These are phyloP conservation scores for Poeciliopsis turrubarensis DNA, from an alignment of 2,113 vertebrate species.

Conservation along the genomic window DNA sequence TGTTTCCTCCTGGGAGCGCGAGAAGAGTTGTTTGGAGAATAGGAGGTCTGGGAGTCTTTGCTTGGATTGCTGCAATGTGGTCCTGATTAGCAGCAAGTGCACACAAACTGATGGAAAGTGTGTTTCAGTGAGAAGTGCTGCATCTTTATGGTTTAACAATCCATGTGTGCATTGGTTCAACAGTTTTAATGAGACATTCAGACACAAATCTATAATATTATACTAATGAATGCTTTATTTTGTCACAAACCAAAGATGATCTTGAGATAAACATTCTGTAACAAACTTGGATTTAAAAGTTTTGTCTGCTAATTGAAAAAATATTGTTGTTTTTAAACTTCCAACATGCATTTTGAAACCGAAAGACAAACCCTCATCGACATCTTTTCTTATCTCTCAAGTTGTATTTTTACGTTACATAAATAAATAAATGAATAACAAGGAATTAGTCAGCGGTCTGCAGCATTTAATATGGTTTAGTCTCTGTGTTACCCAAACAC, in stretches of 20 bases:
- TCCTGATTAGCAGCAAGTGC: background rate
- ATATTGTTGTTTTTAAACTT: background rate
- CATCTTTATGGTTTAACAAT: background rate
- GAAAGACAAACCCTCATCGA: background rate
- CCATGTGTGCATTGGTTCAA: background rate
- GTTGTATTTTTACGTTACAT: background rate
- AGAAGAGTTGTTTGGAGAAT: background rate
- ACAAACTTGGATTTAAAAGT: background rate
- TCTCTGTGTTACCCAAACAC: background rate
- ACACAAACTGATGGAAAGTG: background rate
- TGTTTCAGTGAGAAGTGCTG: background rate
- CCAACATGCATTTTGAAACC: background rate
- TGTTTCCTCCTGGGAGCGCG: background rate
- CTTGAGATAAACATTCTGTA: background rate
- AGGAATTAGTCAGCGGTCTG: background rate
- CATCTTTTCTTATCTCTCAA: background rate
- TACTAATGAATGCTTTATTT: background rate
- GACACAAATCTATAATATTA: background rate
- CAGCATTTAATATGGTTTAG: background rate
- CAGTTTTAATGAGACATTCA: background rate
- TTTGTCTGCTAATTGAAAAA: background rate
- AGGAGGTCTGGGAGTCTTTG: background rate
- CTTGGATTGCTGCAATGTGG: background rate
- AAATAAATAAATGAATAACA: background rate
- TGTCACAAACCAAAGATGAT: background rate